phyloP scores from a whole-genome alignment of 2,888 invertebrate genomes.

The Habroteleia sp. region DNA sequence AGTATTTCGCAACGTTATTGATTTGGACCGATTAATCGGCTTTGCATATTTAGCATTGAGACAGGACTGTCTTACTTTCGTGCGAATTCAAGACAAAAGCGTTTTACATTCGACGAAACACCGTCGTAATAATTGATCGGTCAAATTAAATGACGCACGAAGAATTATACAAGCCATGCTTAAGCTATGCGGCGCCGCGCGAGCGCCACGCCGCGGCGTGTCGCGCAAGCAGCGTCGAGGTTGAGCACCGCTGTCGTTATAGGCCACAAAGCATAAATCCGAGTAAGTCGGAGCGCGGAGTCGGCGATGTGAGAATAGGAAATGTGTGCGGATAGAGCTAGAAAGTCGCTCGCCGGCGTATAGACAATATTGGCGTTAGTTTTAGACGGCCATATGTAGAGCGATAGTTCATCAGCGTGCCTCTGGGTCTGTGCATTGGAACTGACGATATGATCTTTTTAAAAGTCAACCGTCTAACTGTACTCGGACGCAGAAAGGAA shows the following conservation, averaged over 20 bases:
- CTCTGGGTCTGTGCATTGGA: conserved; percentile 56
- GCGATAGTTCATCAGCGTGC: conserved; percentile 63
- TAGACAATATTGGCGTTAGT: conserved; percentile 64
- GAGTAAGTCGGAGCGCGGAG: conserved; percentile 50
- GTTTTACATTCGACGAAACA: too few relatives aligned
- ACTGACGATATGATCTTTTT: conserved; percentile 52
- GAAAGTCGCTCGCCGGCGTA: conserved; percentile 60
- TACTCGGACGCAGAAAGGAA: conserved; percentile 21
- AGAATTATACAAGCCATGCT: too few relatives aligned
- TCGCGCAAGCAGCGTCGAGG: conserved; percentile 30
- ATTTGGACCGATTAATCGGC: too few relatives aligned
- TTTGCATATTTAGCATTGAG: too few relatives aligned
- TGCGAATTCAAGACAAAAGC: too few relatives aligned
- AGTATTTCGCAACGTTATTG: too few relatives aligned
- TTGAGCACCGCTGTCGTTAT: conserved; percentile 63
- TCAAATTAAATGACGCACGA: too few relatives aligned
- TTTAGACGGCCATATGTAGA: conserved; percentile 61
- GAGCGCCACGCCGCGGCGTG: too few relatives aligned
- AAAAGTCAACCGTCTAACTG: conserved; percentile 62
- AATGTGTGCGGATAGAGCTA: conserved; percentile 61
- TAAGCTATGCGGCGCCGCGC: too few relatives aligned
- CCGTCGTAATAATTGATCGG: background rate
- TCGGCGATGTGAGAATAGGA: conserved; percentile 61
- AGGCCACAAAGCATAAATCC: conserved; percentile 60
- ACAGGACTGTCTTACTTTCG: too few relatives aligned